Evolutionary conservation across 1,140 invertebrate species (phyloP).

Genomic region (Brachionus plicatilis): DNA sequence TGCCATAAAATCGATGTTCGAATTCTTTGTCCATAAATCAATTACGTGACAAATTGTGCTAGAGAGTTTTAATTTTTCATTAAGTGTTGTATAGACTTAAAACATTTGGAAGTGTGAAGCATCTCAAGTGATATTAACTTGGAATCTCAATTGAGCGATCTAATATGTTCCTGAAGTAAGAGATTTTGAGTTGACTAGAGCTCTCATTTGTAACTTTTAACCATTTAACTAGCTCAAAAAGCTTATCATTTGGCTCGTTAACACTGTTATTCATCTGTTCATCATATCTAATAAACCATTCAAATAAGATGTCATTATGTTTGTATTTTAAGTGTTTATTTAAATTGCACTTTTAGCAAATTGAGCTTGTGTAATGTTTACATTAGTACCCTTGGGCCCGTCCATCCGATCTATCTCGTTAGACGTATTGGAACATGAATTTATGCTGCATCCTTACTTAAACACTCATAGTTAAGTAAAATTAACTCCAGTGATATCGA

Average conservation of each 20-base stretch:
- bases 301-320: not conserved
- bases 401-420: too few relatives aligned
- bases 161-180: not conserved
- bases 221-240: not conserved
- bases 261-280: not conserved
- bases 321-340: not conserved
- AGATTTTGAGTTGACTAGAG: not conserved
- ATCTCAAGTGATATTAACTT: not conserved
- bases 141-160: not conserved
- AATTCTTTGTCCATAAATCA: not conserved
- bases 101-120: not conserved
- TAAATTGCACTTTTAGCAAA: not conserved
- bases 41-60: not conserved
- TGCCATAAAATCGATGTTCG: not conserved
- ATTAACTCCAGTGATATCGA: too few relatives aligned
- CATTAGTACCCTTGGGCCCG: too few relatives aligned
- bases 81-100: not conserved
- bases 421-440: too few relatives aligned
- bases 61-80: not conserved
- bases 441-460: too few relatives aligned
- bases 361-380: too few relatives aligned
- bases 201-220: not conserved
- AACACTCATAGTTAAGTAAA: too few relatives aligned
- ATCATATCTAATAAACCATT: not conserved
- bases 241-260: not conserved